Evolutionary conservation across 2,888 invertebrate genomes (phyloP), one percentile per base, ranked within the genome.

Genomic region (Clivina fossor): DNA sequence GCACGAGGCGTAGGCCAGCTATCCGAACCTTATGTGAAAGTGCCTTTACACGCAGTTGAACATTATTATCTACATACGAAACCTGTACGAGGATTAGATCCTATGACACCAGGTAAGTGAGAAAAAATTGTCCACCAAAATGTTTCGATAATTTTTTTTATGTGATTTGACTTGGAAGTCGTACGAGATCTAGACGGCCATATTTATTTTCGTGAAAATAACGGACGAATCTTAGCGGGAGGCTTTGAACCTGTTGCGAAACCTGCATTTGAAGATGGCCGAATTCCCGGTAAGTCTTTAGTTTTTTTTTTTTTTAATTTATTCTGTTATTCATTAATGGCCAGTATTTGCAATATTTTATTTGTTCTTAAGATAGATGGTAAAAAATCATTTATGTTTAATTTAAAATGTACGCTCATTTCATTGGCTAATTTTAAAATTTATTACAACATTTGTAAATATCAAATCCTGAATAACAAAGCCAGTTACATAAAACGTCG

Each of bases 31-130:
- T 82, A 83, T 68, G 92, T 97, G 1, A 91, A 92, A 73, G 86
- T 90, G 24, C 96, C 96, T 0, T 76, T 96, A 7, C 86, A 95
- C 73, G 88, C 95, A 0, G 93, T 93, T 60, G 93, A 95, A 70
- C 95, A 96, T 76, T 93, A 94, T 72, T 94, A 93, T 72, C 75
- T 96, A 38, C 89, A 93, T 66, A 95, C 96, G 0, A 88, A 92
- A 73, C 84, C 86, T 3, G 85, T 91, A 33, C 78, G 82, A 3
- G 84, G 83, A 15, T 74, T 93, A 59, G 82, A 89, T 71, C 82
- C 88, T 0, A 83, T 86, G 80, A 89, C 90, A 49, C 96, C 96
- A 65, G 86, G 88, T 86, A 73, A 63, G 58, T 8, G 5, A 9
- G 26, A 26, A 26, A 9, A 26, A 9, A 38, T 2, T 19, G 2